Evolutionary conservation across 2,888 invertebrate genomes (phyloP).

Genomic region (Anodontia alba): DNA sequence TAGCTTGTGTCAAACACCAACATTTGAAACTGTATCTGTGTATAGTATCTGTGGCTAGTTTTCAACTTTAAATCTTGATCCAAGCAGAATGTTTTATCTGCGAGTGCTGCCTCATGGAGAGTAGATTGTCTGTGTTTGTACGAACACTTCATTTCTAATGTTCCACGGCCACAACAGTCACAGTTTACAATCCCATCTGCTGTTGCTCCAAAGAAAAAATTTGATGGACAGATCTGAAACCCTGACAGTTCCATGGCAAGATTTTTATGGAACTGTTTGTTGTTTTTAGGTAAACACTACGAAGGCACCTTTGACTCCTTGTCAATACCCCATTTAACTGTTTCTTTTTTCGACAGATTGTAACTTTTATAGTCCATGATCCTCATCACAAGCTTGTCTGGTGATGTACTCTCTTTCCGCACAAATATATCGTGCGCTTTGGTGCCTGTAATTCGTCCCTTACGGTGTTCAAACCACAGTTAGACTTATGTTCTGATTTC

Average conservation of each 20-base stretch:
- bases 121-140: slow-evolving; percentile 29
- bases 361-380: slow-evolving; percentile 25
- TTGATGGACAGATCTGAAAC: background rate
- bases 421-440: slow-evolving; percentile 30
- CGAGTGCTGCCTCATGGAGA: slow-evolving; percentile 20
- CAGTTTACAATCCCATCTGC: slow-evolving; percentile 40
- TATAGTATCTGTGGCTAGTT: slow-evolving; percentile 22
- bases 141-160: slow-evolving; percentile 46
- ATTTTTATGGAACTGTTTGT: background rate
- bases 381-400: slow-evolving; percentile 24
- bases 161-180: slow-evolving; percentile 43
- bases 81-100: slow-evolving; percentile 19
- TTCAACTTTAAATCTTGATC: slow-evolving; percentile 23
- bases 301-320: background rate
- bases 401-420: background rate
- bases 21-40: slow-evolving; percentile 44
- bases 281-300: background rate
- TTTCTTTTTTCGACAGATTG: slow-evolving; percentile 20
- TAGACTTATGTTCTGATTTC: slow-evolving; percentile 1
- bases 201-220: slow-evolving; percentile 41
- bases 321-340: slow-evolving; percentile 22
- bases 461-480: slow-evolving; percentile 33
- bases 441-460: slow-evolving; percentile 25
- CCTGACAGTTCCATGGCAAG: slow-evolving; percentile 3
- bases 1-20: background rate